Base-by-base conservation (phyloP, 2,888 invertebrate genomes). In the Agapostemon virescens region DNA sequence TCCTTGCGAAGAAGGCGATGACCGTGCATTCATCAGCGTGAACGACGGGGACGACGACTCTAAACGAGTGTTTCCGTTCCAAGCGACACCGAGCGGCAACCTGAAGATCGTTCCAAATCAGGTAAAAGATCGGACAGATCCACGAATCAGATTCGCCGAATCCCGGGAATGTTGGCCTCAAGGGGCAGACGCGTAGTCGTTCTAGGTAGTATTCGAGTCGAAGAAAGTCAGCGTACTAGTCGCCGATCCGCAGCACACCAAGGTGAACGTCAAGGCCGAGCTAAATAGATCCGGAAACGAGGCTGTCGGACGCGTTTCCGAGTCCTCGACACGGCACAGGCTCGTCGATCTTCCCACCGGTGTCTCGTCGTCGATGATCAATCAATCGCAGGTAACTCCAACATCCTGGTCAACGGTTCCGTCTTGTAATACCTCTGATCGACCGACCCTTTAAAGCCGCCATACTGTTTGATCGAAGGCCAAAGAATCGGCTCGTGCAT, bases 51-150 rank as follows among this genome's bases (percentile, higher is more conserved):
- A 15, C 23, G 84, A 84, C 45, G 86, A 89, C 13, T 55, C 81
- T 23, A 88, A 82, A 40, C 85, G 90, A 69, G 85, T 88, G n/a
- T 96, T 96, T 90, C 96, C 96, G 3, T 96, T 96, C 88, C 94
- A 94, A 89, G 91, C 94, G 2, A 96, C 96, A 0, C 95, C 95
- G 0, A 96, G 96, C 90, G 96, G 95, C 84, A 95, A 96, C 90
- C 93, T 96, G 72, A 96, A 96, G 93, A 94, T 96, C 79, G 93
- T 95, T 76, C 95, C 95, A 2, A 95, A 95, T 92, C 95, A 96
- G 94, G 95, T 95, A 81, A 75, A 73, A 36, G 68, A 26, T 68
- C 45, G 42, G 15, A 38, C 66, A 49, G 69, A 45, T 64, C n/a
- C 30, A 26, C 33, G 23, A 6, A 26, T 61, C 40, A 13, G 9